These are phyloP conservation scores for Epinephelus lanceolatus DNA, from an alignment of 2,113 vertebrate genomes.

Conservation along the genomic window DNA sequence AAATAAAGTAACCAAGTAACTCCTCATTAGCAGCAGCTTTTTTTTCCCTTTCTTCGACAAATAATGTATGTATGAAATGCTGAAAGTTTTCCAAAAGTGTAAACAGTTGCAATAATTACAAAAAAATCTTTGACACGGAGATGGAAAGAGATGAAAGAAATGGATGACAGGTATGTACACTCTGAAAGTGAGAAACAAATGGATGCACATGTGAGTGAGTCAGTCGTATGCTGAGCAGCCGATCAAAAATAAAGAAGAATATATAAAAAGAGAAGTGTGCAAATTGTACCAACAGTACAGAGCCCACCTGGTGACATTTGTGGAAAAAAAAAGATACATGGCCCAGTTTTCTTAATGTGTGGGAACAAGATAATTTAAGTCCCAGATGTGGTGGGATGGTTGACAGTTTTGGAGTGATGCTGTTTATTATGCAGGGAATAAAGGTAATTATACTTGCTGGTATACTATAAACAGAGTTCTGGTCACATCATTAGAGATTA, in stretches of 20 bases:
- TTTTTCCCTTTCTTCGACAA: background rate
- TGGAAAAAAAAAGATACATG: too few relatives aligned
- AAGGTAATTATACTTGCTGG: too few relatives aligned
- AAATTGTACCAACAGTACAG: too few relatives aligned
- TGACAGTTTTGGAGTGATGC: too few relatives aligned
- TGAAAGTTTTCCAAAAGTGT: background rate
- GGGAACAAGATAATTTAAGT: too few relatives aligned
- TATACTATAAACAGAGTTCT: too few relatives aligned
- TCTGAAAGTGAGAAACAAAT: background rate
- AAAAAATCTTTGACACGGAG: constrained; percentile 13
- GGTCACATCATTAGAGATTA: too few relatives aligned
- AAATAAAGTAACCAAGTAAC: constrained; percentile 1
- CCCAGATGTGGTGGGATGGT: too few relatives aligned
- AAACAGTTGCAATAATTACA: background rate
- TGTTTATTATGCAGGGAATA: too few relatives aligned
- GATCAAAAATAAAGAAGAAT: background rate
- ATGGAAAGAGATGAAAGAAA: background rate
- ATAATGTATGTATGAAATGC: background rate
- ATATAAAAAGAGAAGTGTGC: background rate
- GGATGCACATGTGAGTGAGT: background rate
- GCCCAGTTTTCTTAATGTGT: too few relatives aligned
- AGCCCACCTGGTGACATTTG: too few relatives aligned
- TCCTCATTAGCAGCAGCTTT: background rate
- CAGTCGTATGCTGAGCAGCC: background rate
- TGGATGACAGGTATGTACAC: background rate